phyloP scores from a whole-genome alignment of 2,113 vertebrate species.

The Monarcha castaneiventris region DNA sequence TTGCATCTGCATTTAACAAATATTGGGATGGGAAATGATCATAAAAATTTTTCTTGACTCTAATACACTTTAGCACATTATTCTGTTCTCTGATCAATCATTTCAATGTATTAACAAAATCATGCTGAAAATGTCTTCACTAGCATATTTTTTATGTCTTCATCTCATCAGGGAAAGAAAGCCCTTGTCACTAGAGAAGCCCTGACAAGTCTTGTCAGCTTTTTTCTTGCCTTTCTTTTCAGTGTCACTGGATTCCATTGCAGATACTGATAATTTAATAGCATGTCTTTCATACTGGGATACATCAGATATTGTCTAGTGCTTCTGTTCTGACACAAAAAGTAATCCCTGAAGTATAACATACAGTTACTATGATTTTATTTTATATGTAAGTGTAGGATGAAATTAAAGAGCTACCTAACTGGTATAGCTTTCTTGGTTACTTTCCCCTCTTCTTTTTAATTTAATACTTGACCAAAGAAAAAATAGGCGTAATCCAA shows the following conservation, averaged over 20 bases:
- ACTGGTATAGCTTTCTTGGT: neutral
- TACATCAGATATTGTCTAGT: neutral
- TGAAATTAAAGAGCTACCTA: neutral
- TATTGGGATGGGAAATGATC: neutral
- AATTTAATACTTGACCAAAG: neutral
- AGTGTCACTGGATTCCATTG: neutral
- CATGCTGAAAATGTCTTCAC: neutral
- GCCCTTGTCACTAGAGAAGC: slow-evolving; percentile 5
- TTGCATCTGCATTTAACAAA: neutral
- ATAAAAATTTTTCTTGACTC: neutral
- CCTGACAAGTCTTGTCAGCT: slow-evolving; percentile 28
- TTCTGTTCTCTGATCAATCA: neutral
- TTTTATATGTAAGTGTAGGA: neutral
- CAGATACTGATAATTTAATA: slow-evolving; percentile 27
- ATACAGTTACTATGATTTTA: neutral
- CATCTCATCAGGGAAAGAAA: neutral
- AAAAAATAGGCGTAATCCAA: neutral
- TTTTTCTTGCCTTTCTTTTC: slow-evolving; percentile 11
- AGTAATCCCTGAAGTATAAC: neutral
- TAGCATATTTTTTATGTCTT: slow-evolving; percentile 8
- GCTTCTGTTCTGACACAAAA: neutral
- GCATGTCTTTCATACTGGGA: neutral
- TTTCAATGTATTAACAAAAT: slow-evolving; percentile 11
- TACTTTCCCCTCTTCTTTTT: neutral
- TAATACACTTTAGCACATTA: neutral